phyloP scores from a whole-genome alignment of 2,888 invertebrate species.

The Caenorhabditis drosophilae region DNA sequence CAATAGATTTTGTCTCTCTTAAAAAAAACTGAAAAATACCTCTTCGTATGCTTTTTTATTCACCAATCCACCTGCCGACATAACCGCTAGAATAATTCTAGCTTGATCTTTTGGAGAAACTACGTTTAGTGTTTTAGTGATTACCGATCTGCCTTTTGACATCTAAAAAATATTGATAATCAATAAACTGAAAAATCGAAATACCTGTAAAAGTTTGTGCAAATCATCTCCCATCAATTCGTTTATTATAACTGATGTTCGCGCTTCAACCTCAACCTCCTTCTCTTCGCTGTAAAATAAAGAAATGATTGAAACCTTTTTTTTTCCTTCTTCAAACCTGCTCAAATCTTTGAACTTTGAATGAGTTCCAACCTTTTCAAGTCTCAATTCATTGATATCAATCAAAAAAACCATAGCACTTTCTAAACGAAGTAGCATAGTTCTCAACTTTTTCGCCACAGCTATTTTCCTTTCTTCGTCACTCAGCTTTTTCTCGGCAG shows the following conservation, averaged over 20 bases:
- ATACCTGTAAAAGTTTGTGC: conserved; percentile 21
- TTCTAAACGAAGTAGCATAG: conserved; percentile 61
- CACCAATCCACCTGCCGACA: conserved; percentile 21
- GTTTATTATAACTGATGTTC: conserved; percentile 18
- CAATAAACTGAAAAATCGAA: no score
- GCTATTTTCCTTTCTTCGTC: conserved; percentile 31
- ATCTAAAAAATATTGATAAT: no score
- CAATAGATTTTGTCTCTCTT: no score
- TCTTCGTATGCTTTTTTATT: conserved; percentile 30
- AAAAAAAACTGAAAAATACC: conserved; percentile 2
- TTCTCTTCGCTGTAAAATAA: conserved; percentile 40
- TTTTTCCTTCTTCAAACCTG: conserved; percentile 4
- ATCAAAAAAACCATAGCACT: conserved; percentile 51
- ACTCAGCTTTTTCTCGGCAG: conserved; percentile 14
- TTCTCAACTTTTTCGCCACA: conserved; percentile 51
- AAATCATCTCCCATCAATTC: conserved; percentile 44
- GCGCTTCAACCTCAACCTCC: conserved; percentile 14
- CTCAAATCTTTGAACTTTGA: conserved; percentile 16
- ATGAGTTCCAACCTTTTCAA: conserved; percentile 3
- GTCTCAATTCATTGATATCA: conserved; percentile 50
- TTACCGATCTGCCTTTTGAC: conserved; percentile 37
- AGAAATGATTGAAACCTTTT: conserved; percentile 8
- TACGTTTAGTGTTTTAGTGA: conserved; percentile 25
- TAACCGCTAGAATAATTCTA: conserved; percentile 17
- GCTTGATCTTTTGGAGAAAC: conserved; percentile 30